These are phyloP conservation scores for Notocelia uddmanniana DNA, from an alignment of 2,888 invertebrate genomes.

Conservation along the genomic window DNA sequence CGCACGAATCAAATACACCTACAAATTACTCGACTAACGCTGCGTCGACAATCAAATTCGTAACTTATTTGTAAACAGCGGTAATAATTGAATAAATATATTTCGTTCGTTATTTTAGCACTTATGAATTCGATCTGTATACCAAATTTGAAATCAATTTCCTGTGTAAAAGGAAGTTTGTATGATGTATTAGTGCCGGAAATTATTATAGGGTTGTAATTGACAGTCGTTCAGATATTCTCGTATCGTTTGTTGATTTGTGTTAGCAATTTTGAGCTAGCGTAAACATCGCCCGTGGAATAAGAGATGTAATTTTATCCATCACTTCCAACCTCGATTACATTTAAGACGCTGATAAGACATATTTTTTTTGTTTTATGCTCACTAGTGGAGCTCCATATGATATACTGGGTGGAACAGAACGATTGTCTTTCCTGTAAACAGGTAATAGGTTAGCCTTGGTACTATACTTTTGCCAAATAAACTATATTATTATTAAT, in stretches of 20 bases:
- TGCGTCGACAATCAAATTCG: constrained; percentile 25
- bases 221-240: constrained; percentile 12
- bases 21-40: constrained; percentile 17
- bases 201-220: constrained; percentile 17
- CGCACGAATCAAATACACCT: constrained; percentile 25
- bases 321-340: too few relatives aligned
- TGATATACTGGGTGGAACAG: too few relatives aligned
- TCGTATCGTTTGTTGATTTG: constrained; percentile 22
- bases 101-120: not conserved
- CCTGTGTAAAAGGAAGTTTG: constrained; percentile 13
- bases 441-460: too few relatives aligned
- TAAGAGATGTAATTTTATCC: too few relatives aligned
- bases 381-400: too few relatives aligned
- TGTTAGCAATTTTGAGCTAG: constrained; percentile 4
- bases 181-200: constrained; percentile 19
- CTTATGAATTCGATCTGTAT: not conserved
- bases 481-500: too few relatives aligned
- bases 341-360: too few relatives aligned
- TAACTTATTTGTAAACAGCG: constrained; percentile 26
- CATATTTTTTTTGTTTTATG: too few relatives aligned
- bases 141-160: constrained; percentile 9
- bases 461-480: too few relatives aligned
- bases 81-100: constrained; percentile 5
- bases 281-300: not conserved
- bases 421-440: too few relatives aligned